Conservation (phyloP, 2,797 vertebrate genomes). For the Cetoscarus ocellatus region DNA sequence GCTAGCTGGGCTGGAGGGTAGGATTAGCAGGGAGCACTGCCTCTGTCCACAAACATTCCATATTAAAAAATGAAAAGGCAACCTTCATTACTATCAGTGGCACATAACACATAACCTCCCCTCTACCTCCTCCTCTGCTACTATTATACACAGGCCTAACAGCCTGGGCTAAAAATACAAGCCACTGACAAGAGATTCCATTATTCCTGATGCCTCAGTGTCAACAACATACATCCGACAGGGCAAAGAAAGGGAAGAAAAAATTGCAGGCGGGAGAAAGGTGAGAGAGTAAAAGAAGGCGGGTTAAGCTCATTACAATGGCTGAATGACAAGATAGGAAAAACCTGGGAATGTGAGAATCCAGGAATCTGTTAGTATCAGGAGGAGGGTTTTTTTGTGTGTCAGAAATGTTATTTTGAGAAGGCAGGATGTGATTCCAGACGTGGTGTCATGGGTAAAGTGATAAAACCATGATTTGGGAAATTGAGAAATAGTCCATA, state of each 20-base stretch:
- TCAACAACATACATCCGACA: slow-evolving; percentile 79
- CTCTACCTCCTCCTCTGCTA: slow-evolving; percentile 69
- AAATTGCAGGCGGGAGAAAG: slow-evolving; percentile 57
- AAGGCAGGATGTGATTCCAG: slow-evolving; percentile 29
- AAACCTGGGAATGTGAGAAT: slow-evolving; percentile 66
- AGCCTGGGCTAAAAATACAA: slow-evolving; percentile 81
- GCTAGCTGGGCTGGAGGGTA: slow-evolving; percentile 82
- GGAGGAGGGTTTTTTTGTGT: slow-evolving; percentile 47
- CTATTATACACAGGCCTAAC: slow-evolving; percentile 78
- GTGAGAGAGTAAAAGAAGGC: slow-evolving; percentile 57
- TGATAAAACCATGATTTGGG: slow-evolving; percentile 42
- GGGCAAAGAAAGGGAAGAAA: slow-evolving; percentile 65
- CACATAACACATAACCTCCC: slow-evolving; percentile 83
- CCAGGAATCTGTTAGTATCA: slow-evolving; percentile 56
- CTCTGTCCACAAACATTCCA: slow-evolving; percentile 85
- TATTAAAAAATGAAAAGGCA: slow-evolving; percentile 86
- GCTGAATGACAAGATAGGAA: slow-evolving; percentile 75
- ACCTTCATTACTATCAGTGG: slow-evolving; percentile 87
- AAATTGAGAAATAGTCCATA: slow-evolving; percentile 46
- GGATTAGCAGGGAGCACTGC: slow-evolving; percentile 83
- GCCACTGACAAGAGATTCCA: slow-evolving; percentile 81
- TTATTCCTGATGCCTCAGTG: slow-evolving; percentile 83
- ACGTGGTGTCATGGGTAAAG: slow-evolving; percentile 29
- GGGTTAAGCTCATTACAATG: slow-evolving; percentile 77
- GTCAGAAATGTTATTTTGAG: slow-evolving; percentile 50